phyloP scores from a whole-genome alignment of 2,113 vertebrate genomes.

The Hyperopisus bebe region DNA sequence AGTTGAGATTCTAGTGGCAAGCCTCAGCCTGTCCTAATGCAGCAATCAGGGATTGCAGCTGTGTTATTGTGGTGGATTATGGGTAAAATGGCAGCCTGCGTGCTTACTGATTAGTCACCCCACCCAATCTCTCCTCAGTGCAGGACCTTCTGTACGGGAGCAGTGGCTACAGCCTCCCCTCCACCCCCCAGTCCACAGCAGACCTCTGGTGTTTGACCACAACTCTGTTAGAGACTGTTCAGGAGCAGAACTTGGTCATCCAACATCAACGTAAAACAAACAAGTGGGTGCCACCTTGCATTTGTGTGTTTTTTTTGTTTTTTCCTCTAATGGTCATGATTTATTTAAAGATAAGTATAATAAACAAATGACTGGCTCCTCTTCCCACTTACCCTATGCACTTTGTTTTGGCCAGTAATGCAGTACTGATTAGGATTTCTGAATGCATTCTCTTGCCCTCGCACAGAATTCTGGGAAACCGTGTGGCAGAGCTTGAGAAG shows the following conservation, averaged over 20 bases:
- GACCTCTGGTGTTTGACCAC: slow-evolving; percentile 92
- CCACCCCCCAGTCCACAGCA: slow-evolving; percentile 86
- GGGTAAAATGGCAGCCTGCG: not conserved
- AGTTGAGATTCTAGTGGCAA: not conserved
- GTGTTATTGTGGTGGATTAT: not conserved
- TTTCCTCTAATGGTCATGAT: not conserved
- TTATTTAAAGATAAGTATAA: not conserved
- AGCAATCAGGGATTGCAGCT: not conserved
- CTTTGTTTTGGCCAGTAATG: not conserved
- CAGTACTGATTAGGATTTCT: not conserved
- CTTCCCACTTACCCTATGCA: not conserved
- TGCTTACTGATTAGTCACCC: not conserved
- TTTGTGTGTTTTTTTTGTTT: not conserved
- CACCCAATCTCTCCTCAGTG: slow-evolving; percentile 55
- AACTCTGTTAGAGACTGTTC: slow-evolving; percentile 89
- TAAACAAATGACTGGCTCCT: not conserved
- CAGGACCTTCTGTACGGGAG: slow-evolving; percentile 85
- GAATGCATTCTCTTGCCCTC: not conserved
- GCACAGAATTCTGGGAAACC: slow-evolving; percentile 83
- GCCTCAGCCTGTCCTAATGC: not conserved
- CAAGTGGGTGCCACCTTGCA: slow-evolving; percentile 54
- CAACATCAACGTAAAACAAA: slow-evolving; percentile 96
- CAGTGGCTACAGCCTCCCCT: slow-evolving; percentile 82
- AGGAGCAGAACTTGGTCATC: slow-evolving; percentile 95
- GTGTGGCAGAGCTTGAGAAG: slow-evolving; percentile 88